Evolutionary conservation across 2,797 vertebrate species (phyloP).

Genomic region (Xenops minutus): DNA sequence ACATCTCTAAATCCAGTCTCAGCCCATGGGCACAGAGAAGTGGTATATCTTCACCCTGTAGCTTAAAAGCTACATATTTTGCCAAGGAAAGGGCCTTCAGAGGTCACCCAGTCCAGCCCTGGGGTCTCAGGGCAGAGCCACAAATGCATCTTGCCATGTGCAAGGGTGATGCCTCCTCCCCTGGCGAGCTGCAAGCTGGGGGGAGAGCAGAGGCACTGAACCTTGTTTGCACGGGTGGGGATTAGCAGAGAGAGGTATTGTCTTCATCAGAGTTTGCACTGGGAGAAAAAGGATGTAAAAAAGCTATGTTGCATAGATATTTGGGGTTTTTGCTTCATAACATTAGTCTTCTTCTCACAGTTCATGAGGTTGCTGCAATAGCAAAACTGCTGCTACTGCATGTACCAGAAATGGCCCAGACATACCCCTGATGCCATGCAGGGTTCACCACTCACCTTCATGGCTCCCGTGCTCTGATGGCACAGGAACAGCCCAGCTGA

Average conservation of each 20-base stretch:
- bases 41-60: neutral
- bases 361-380: neutral
- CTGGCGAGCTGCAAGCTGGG: neutral
- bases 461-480: accelerated
- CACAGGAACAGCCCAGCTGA: neutral
- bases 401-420: neutral
- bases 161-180: neutral
- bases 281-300: accelerated
- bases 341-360: neutral
- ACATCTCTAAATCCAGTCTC: neutral
- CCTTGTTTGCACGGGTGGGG: neutral
- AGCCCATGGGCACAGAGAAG: neutral
- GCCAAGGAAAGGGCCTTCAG: neutral
- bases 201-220: neutral
- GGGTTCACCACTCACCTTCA: neutral
- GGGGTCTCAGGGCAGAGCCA: neutral
- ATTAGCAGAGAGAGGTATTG: no score
- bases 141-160: neutral
- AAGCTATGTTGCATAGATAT: neutral
- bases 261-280: accelerated
- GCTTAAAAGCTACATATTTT: neutral
- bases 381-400: neutral
- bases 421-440: accelerated
- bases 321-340: accelerated
- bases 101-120: neutral